Conservation (phyloP, 2,113 vertebrate genomes). For the Eidolon helvum region DNA sequence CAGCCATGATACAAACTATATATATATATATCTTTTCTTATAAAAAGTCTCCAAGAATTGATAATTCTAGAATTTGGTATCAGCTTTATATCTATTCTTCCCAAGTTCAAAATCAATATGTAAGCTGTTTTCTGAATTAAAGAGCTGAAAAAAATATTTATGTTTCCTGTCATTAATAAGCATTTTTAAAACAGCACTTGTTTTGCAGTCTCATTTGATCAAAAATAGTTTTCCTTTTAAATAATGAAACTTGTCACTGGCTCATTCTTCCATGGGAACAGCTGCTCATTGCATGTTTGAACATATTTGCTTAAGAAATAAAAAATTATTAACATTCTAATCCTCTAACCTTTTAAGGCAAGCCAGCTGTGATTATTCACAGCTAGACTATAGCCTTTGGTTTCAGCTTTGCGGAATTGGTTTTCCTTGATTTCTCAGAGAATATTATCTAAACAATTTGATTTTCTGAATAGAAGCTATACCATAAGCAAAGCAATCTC, state of each 20-base stretch:
- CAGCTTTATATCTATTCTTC: not conserved
- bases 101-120: conserved; percentile 22
- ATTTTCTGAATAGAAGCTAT: conserved; percentile 4
- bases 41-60: not conserved
- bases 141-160: conserved; percentile 68
- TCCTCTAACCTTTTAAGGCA: conserved; percentile 71
- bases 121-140: conserved; percentile 59
- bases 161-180: conserved; percentile 63
- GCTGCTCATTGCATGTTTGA: conserved; percentile 68
- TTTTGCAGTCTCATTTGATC: conserved; percentile 39
- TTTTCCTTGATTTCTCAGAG: conserved; percentile 36
- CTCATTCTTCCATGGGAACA: conserved; percentile 60
- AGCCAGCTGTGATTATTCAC: conserved; percentile 72
- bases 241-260: conserved; percentile 64
- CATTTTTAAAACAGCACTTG: conserved; percentile 55
- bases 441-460: conserved; percentile 36
- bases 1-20: not conserved
- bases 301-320: conserved; percentile 78
- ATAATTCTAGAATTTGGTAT: not conserved
- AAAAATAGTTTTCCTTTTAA: conserved; percentile 70
- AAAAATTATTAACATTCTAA: conserved; percentile 77
- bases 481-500: not conserved
- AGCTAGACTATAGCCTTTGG: conserved; percentile 30
- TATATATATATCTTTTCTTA: not conserved
- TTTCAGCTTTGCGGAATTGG: conserved; percentile 46